A percentile compares a stretch with the other conserved stretches of the same genome.
Evolutionary conservation across 2,888 invertebrate genomes (phyloP).

Genomic region (Fragum sueziense): DNA sequence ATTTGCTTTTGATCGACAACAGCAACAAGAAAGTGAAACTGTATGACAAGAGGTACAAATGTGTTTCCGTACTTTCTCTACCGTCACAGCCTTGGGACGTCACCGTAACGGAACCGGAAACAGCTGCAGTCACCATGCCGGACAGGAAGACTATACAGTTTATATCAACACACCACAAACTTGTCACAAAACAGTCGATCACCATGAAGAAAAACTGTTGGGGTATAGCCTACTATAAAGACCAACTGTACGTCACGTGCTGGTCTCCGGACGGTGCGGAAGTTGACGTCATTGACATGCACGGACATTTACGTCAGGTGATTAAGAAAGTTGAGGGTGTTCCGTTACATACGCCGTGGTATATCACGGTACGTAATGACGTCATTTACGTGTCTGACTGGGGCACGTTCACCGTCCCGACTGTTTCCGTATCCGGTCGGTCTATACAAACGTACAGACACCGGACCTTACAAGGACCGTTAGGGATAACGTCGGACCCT

Average conservation of each 20-base stretch:
- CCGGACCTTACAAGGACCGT: conserved; percentile 42
- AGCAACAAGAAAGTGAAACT: conserved; percentile 56
- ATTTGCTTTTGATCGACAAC: conserved; percentile 48
- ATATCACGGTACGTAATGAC: conserved; percentile 33
- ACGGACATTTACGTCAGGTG: conserved; percentile 30
- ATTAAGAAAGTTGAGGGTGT: conserved; percentile 33
- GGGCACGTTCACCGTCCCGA: conserved; percentile 50
- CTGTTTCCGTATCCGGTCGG: conserved; percentile 31
- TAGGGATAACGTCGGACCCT: conserved; percentile 48
- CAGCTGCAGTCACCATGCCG: conserved; percentile 47
- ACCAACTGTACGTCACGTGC: conserved; percentile 44
- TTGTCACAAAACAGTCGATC: conserved; percentile 38
- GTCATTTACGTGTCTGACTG: conserved; percentile 55
- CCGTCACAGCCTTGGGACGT: conserved; percentile 56
- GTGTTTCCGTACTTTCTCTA: conserved; percentile 40
- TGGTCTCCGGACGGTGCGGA: conserved; percentile 52
- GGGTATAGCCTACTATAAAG: conserved; percentile 43
- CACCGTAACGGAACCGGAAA: conserved; percentile 35
- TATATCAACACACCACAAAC: conserved; percentile 34
- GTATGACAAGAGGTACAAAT: conserved; percentile 55
- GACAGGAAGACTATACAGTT: conserved; percentile 55
- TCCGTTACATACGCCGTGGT: conserved; percentile 57
- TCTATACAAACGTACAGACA: conserved; percentile 35
- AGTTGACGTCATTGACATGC: conserved; percentile 41
- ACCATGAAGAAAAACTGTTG: conserved; percentile 50